phyloP scores from a whole-genome alignment of 2,113 vertebrate genomes.

The Lamprologus speciosus region DNA sequence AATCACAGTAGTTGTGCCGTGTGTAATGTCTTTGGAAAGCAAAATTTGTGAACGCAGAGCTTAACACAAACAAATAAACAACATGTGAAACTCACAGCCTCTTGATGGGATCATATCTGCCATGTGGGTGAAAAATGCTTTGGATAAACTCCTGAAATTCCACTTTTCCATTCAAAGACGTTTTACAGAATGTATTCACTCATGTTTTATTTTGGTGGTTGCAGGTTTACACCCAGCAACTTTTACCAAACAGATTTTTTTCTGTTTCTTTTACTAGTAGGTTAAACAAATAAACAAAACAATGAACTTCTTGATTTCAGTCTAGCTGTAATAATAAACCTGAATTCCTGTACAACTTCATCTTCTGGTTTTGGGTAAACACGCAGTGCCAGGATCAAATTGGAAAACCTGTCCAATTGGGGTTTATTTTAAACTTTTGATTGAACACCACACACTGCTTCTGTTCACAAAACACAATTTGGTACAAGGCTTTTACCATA shows the following conservation, averaged over 20 bases:
- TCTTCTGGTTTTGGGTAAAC: not conserved
- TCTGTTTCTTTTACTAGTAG: not conserved
- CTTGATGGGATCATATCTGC: not conserved
- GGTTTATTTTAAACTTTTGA: not conserved
- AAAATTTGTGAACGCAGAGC: not conserved
- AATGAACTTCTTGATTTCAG: not conserved
- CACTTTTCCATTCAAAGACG: fast-evolving
- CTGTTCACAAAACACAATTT: not conserved
- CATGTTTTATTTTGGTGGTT: not conserved
- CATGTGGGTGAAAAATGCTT: not conserved
- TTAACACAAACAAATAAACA: not conserved
- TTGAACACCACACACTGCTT: not conserved
- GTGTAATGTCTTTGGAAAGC: not conserved
- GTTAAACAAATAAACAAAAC: not conserved
- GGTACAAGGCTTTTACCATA: not conserved
- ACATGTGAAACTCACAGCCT: not conserved
- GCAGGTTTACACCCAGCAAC: not conserved
- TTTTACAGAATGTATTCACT: not conserved
- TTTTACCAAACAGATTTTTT: not conserved
- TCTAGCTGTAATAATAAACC: not conserved
- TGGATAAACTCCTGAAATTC: not conserved
- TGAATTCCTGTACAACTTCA: not conserved
- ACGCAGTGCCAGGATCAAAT: not conserved
- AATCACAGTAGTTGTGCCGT: not conserved
- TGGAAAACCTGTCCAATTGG: not conserved